Evolutionary conservation across 2,888 invertebrate species (phyloP), one percentile per base, ranked within the genome.

Genomic region (Actias luna): DNA sequence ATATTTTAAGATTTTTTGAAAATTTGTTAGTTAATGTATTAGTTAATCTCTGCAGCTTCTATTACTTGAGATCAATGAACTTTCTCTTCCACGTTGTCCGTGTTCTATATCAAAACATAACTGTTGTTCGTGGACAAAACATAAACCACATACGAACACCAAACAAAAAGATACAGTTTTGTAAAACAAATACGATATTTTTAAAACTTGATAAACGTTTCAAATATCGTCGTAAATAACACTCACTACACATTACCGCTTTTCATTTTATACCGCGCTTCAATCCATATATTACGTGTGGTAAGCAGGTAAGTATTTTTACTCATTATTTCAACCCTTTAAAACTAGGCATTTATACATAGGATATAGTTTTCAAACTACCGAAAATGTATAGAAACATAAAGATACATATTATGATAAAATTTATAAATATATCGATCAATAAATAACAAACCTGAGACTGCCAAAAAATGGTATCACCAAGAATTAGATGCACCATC

Each of bases 191-290:
- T 63, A 61, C 57, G 62, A 64, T 62, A 69, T 62, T 68, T n/a
- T 64, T 25, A 50, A 50, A 67, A 55, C 39, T 52, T 35, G 64
- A 67, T 64, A 64, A 59, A 63, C 67, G 60, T 63, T 61, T 42
- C 25, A 59, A 61, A 58, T 50, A 50, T 36, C 22, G 25, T 63
- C 63, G 50, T 70, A 69, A 72, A 70, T 69, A 67, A 66, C 64
- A 61, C 65, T 65, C 67, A 67, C 65, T 64, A 61, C 22, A 27
- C 59, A 31, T 65, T 63, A 65, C 63, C 60, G 29, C 27, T 29
- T 55, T 55, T 55, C 5, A 55, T 50, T 55, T 29, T 55, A 55
- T 0, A 29, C n/a, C n/a, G 8, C 14, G 25, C 25, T 27, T 52
- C 27, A 25, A 52, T 16, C 52, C 52, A 42, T 18, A 42, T 42